Percentiles rank a stretch among this genome's conserved stretches.
Evolutionary conservation across 2,113 vertebrate species (phyloP).

Genomic region (Pygathrix nemaeus): DNA sequence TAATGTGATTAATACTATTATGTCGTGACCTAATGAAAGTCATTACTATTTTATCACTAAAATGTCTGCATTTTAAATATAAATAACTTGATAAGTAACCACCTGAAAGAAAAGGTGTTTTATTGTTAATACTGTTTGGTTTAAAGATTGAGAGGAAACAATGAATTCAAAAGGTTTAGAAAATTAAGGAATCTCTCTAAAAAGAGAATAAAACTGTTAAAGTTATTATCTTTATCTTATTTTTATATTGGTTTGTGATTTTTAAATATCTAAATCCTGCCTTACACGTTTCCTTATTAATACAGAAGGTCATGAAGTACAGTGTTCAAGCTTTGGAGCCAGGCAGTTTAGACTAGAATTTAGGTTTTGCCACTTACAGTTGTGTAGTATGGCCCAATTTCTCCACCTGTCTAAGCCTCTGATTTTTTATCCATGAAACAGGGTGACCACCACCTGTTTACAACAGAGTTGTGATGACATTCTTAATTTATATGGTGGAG

Average conservation of each 20-base stretch:
- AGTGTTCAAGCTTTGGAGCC: background rate
- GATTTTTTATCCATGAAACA: background rate
- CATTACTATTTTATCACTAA: background rate
- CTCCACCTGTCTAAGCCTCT: background rate
- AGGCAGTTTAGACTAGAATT: background rate
- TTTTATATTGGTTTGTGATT: background rate
- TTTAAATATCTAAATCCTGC: background rate
- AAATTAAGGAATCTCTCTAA: background rate
- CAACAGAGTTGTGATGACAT: background rate
- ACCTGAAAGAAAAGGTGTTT: background rate
- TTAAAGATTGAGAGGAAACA: background rate
- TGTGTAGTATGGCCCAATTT: background rate
- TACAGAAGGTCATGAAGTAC: background rate
- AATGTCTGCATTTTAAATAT: constrained; percentile 25
- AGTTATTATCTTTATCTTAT: background rate
- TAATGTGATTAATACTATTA: background rate
- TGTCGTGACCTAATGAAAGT: background rate
- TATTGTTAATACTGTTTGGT: background rate
- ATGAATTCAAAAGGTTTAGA: constrained; percentile 2
- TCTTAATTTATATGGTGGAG: background rate
- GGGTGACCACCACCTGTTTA: background rate
- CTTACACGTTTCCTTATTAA: background rate
- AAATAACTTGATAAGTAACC: constrained; percentile 26
- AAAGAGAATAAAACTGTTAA: background rate
- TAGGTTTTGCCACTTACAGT: background rate